Conservation (phyloP, 2,113 vertebrate species). For the Tragulus kanchil region DNA sequence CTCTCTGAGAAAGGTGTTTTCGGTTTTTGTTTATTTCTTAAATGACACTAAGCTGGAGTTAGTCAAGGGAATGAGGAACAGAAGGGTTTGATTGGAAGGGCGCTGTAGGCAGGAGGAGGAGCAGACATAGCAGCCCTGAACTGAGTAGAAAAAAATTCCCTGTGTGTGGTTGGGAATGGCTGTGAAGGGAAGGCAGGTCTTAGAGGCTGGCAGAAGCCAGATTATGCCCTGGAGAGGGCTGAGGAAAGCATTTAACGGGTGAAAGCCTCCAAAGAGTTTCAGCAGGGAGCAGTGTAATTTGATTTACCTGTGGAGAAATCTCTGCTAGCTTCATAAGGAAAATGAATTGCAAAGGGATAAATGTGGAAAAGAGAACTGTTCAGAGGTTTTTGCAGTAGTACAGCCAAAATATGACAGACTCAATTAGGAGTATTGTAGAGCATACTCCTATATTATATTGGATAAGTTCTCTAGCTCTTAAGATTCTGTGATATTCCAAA, state of each 20-base stretch:
- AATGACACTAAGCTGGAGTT: background rate
- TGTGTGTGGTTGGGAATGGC: background rate
- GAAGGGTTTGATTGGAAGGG: background rate
- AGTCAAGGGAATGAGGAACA: background rate
- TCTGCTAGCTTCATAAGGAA: background rate
- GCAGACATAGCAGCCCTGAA: background rate
- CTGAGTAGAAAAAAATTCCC: background rate
- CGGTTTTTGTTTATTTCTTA: background rate
- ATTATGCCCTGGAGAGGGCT: background rate
- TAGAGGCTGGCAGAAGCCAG: background rate
- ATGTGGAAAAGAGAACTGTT: background rate
- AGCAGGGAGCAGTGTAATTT: background rate
- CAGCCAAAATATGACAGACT: background rate
- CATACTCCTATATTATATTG: background rate
- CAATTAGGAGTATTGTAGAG: background rate
- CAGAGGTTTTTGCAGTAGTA: background rate
- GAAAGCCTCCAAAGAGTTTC: background rate
- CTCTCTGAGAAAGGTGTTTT: background rate
- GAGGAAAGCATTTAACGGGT: background rate
- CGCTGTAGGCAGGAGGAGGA: background rate
- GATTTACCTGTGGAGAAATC: background rate
- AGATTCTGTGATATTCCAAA: background rate
- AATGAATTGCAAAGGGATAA: background rate
- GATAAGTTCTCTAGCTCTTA: background rate
- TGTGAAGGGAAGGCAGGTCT: background rate